Base-by-base conservation (phyloP, 2,888 invertebrate species). In the Sphaerophoria rueppellii region DNA sequence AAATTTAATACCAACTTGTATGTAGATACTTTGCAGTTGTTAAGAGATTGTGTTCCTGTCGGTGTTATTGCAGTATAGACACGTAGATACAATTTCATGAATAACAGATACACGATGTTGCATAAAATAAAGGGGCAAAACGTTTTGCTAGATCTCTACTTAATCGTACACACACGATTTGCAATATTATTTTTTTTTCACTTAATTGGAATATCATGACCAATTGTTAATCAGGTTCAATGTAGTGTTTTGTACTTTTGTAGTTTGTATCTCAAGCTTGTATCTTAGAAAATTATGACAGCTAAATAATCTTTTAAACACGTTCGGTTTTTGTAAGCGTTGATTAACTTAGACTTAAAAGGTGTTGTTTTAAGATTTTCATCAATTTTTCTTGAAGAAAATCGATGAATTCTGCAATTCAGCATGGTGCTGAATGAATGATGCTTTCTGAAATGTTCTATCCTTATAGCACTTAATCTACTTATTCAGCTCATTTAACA, bases 121-220 rank as follows among this genome's bases (percentile, higher is more conserved):
- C 82, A 77, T 55, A 77, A 82, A 69, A 77, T 55, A 77, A 82
- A 69, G 37, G 43, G 71, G 43, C 74, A 63, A 70, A 55, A 75
- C 35, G 65, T 67, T 76, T 77, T 82, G 60, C 60, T 24, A 60
- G 43, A 60, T 60, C 60, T 60, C 60, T 77, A 77, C 67, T 71
- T 32, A 50, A 65, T 65, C 67, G 34, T 35, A 54, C 52, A 54
- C 24, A 67, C 67, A 67, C 82, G 77, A 78, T 69, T 82, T 76
- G 71, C 32, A 67, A 43, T 54, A 32, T 12, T 50, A 11, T 57
- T 16, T 40, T 58, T 57, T 35, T 24, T 52, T 52, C 11, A 9
- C 63, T 74, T 74, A 72, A 67, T 70, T 50, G 75, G 58, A 63
- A 65, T 77, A 76, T 79, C 73, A 79, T 79, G 82, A 78, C 63